Percentiles rank a stretch among this genome's conserved stretches.
phyloP scores from a whole-genome alignment of 2,797 vertebrate genomes.

The Xerus rutilus region DNA sequence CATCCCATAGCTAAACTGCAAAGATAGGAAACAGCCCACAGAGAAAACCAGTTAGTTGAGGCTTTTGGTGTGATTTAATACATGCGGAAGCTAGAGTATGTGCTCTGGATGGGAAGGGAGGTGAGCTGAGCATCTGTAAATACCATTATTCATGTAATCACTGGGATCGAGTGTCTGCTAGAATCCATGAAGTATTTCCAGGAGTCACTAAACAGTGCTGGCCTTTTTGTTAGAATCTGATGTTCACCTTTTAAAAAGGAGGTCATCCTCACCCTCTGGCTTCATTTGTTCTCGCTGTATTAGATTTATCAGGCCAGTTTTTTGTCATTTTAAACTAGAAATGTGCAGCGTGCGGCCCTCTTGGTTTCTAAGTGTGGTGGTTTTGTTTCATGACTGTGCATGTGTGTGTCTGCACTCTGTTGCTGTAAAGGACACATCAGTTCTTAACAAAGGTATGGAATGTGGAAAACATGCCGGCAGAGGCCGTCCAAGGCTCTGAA shows the following conservation, averaged over 20 bases:
- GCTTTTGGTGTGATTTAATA: neutral
- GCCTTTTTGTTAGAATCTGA: slow-evolving; percentile 25
- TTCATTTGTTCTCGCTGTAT: neutral
- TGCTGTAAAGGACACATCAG: neutral
- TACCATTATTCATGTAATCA: neutral
- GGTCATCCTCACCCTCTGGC: neutral
- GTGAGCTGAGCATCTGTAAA: neutral
- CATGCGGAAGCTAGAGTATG: neutral
- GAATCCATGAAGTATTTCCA: neutral
- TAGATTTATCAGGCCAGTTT: neutral
- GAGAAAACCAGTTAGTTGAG: neutral
- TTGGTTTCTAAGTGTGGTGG: neutral
- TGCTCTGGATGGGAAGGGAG: neutral
- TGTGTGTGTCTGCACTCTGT: neutral
- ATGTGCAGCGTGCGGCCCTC: neutral
- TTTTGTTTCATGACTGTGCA: rapidly evolving
- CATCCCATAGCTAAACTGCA: neutral
- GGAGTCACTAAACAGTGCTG: neutral
- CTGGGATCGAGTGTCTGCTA: neutral
- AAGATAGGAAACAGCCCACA: slow-evolving; percentile 11
- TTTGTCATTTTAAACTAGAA: neutral
- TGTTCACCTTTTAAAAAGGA: neutral
- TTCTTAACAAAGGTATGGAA: slow-evolving; percentile 3
- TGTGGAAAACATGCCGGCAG: neutral
- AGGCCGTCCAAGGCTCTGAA: too few relatives aligned